Conservation (phyloP, 2,113 vertebrate genomes). For the Heteronetta atricapilla region DNA sequence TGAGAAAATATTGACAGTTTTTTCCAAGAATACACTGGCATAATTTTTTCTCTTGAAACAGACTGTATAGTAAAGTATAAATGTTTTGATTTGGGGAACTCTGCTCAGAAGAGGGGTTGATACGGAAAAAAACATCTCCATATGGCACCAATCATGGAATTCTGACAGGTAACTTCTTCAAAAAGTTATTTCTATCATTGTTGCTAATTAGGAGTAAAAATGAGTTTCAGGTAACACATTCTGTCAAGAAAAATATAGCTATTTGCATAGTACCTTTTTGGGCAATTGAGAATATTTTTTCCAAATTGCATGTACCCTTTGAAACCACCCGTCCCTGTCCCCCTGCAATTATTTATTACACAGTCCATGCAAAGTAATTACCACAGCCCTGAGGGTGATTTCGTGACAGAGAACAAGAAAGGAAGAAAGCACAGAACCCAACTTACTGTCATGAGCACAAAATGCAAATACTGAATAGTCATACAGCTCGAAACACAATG, state of each 20-base stretch:
- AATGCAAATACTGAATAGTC: background rate
- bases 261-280: background rate
- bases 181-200: background rate
- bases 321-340: background rate
- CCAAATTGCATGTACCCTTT: background rate
- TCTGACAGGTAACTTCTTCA: background rate
- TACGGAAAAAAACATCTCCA: background rate
- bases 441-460: background rate
- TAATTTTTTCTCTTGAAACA: background rate
- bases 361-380: background rate
- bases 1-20: background rate
- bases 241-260: accelerated
- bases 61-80: accelerated
- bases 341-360: background rate
- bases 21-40: background rate
- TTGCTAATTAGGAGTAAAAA: background rate
- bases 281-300: background rate
- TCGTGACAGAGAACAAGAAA: background rate
- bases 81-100: background rate
- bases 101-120: background rate
- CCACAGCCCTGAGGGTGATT: background rate
- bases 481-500: background rate
- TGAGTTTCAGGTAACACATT: background rate
- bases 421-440: background rate
- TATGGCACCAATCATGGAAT: background rate